Evolutionary conservation across 2,888 invertebrate genomes (phyloP).

Genomic region (Nomada goodeniana): DNA sequence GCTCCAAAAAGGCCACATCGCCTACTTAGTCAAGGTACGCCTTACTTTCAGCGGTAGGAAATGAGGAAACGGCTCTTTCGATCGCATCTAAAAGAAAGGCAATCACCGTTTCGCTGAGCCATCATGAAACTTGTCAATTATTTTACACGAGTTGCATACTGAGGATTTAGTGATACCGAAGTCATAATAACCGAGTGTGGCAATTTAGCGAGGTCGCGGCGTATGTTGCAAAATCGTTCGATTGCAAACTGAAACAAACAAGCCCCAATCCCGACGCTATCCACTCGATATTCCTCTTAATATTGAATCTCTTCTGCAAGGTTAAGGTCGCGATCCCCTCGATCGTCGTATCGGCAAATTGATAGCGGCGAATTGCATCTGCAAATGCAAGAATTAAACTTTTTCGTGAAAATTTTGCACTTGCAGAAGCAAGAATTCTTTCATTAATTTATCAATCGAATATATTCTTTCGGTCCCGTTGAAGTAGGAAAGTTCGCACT

Average conservation of each 20-base stretch:
- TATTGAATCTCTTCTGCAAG: conserved; percentile 18
- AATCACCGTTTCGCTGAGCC: neutral
- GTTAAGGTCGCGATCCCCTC: conserved; percentile 7
- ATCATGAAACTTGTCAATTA: neutral
- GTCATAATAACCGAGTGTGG: conserved; percentile 11
- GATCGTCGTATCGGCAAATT: neutral
- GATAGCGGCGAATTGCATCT: too few relatives aligned
- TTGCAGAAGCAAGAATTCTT: neutral
- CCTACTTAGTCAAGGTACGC: conserved; percentile 97
- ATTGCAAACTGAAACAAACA: conserved; percentile 32
- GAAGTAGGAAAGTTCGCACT: too few relatives aligned
- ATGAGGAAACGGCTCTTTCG: neutral
- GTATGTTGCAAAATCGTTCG: conserved; percentile 29
- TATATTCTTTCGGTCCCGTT: too few relatives aligned
- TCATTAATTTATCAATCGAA: neutral
- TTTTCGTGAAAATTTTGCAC: neutral
- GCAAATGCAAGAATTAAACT: too few relatives aligned
- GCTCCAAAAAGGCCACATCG: conserved; percentile 97
- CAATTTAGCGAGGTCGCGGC: conserved; percentile 18
- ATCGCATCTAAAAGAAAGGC: neutral
- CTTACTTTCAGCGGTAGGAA: conserved; percentile 6
- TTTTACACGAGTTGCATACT: neutral
- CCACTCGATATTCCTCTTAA: conserved; percentile 13
- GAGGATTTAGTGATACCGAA: neutral
- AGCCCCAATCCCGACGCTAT: neutral